Evolutionary conservation across 2,888 invertebrate species (phyloP), one percentile per base, ranked within the genome.

Genomic region (Microdon myrmicae): DNA sequence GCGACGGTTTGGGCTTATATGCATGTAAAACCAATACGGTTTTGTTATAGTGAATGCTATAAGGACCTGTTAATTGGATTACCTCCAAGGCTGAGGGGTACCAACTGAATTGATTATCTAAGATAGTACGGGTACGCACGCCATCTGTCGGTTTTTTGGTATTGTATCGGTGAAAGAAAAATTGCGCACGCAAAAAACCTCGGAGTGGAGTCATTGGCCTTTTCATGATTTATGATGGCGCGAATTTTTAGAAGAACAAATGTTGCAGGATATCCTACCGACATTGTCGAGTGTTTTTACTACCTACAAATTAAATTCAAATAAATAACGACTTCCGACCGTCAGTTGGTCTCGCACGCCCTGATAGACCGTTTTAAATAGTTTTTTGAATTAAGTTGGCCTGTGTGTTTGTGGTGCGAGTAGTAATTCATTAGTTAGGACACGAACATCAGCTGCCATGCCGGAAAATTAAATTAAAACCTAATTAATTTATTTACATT

Each of bases 401-500:
- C 34, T 19, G 9, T n/a, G n/a, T n/a, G n/a, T n/a, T 16, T 9
- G 26, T 3, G 20, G 17, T 4, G 10, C 19, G 6, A 2, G n/a
- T n/a, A 28, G 43, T 45, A 56, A 61, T 61, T 49, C 61, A 61
- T 61, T 61, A 61, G 44, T 39, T 39, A 34, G n/a, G 4, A n/a
- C 35, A 32, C 44, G 38, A 56, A 61, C 61, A 61, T 49, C 61
- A 61, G 61, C 61, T 61, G 61, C 61, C 49, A 61, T 49, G 55
- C 39, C 56, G 38, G 29, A 45, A 56, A 61, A 44, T 61, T 49
- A 56, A 61, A 61, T 61, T 61, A 56, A 61, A 61, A 49, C 61
- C 49, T 61, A 61, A 61, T 61, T 61, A 56, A 61, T 61, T 61
- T 61, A 61, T 61, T 61, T 49, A 61, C 61, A 61, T 61, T 48